Conservation (phyloP, 2,888 invertebrate species). For the Lumbricus terrestris region DNA sequence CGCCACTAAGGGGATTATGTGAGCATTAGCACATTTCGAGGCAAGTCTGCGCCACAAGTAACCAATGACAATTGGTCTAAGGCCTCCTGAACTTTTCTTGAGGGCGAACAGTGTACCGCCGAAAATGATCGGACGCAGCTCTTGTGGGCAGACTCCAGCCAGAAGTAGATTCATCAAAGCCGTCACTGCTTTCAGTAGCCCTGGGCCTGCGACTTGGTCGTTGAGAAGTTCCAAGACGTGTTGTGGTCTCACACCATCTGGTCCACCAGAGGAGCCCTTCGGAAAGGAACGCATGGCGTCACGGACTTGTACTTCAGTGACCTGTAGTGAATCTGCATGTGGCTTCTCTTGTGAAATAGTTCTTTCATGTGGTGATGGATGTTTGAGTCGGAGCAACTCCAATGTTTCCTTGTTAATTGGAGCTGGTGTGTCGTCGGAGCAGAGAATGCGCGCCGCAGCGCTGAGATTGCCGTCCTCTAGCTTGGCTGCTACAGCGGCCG, state of each 20-base stretch:
- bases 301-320: neutral
- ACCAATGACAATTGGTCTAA: conserved; percentile 9
- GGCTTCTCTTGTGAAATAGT: neutral
- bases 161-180: neutral
- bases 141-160: neutral
- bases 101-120: no score
- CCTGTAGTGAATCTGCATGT: neutral
- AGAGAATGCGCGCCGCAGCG: neutral
- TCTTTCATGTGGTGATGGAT: neutral
- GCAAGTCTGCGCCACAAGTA: conserved; percentile 12
- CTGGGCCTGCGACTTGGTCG: neutral
- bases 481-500: neutral
- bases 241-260: conserved; percentile 14
- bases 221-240: conserved; percentile 12
- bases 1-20: neutral
- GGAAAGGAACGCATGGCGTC: neutral
- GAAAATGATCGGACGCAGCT: neutral
- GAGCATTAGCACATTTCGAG: conserved; percentile 7
- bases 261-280: neutral
- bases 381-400: neutral
- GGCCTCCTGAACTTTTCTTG: neutral
- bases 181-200: neutral
- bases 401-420: neutral
- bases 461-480: neutral
- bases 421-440: neutral